Evolutionary conservation across 2,888 invertebrate genomes (phyloP), one percentile per base, ranked within the genome.

Genomic region (Hydropsyche betteni): DNA sequence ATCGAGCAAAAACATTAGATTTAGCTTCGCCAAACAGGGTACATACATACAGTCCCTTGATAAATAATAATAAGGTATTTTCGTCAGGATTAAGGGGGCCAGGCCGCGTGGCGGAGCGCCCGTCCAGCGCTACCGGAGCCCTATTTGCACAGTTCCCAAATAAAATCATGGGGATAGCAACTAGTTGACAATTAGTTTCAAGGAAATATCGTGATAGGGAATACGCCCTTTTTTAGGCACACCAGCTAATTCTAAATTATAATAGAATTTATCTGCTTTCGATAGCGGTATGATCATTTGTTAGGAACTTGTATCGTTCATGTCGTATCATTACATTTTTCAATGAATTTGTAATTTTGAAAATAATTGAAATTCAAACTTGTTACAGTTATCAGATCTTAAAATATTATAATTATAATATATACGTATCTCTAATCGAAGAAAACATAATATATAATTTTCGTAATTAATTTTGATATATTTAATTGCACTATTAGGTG

Each of bases 61-160:
- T 68, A 68, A 44, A 44, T 44, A 75, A 75, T 75, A 75, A 75
- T 71, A 75, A 71, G 70, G 64, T 75, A 75, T 71, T 74, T 72
- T 68, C 38, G 38, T 51, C 12, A 70, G 75, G 75, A 75, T 75
- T 75, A 75, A 71, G 61, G 5, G 12, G 36, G 64, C 70, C 50
- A 51, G 16, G 75, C 24, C 75, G 50, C 75, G 75, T 71, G 75
- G 8, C 75, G 8, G 50, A 33, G 61, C 71, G 75, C 64, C 68
- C 33, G 75, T 64, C 68, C 24, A 10, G 72, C 10, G 69, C 58
- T 75, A 44, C 58, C 70, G 70, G 70, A 16, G 24, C 58, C 61
- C 55, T 75, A 58, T 75, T 75, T 75, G 58, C 34, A 69, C 52
- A 69, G 69, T 70, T 61, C 58, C 44, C 55, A 72, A 72, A 55